Percentiles rank a stretch among this genome's conserved stretches.
Conservation (phyloP, 2,888 invertebrate species). For the Erynnis tages region DNA sequence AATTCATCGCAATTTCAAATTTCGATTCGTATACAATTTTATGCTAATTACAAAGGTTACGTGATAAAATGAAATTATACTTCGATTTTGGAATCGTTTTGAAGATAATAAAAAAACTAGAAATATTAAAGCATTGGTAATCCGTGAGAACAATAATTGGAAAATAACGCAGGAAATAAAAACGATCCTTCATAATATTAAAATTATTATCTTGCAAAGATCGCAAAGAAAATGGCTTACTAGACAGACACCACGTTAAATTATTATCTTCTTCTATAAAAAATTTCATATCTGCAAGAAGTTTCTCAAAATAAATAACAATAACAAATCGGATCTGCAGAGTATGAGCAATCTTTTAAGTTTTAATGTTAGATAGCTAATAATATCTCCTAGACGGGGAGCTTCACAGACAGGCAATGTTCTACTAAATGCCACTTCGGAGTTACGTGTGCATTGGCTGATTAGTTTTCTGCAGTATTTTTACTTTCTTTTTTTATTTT, state of each 20-base stretch:
- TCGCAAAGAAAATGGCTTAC: no score
- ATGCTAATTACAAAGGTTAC: constrained; percentile 31
- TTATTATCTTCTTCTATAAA: background rate
- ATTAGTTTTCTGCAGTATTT: constrained; percentile 30
- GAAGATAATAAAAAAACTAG: background rate
- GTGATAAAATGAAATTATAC: constrained; percentile 21
- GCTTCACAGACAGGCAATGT: constrained; percentile 56
- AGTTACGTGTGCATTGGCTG: constrained; percentile 45
- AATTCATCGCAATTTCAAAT: constrained; percentile 23
- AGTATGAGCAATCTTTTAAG: constrained; percentile 16
- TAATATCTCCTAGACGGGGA: constrained; percentile 35
- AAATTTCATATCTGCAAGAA: background rate
- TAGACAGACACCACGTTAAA: no score
- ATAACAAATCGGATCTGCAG: constrained; percentile 1
- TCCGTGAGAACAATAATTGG: no score
- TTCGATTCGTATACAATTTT: constrained; percentile 25
- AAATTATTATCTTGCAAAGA: no score
- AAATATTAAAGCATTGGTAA: no score
- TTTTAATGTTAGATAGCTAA: constrained; percentile 30
- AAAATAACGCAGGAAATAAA: no score
- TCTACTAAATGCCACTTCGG: constrained; percentile 53
- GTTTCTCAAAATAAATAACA: constrained; percentile 4
- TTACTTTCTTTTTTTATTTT: constrained; percentile 5
- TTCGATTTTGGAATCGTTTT: background rate
- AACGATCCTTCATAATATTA: no score